A percentile compares a stretch with the other conserved stretches of the same genome.
Evolutionary conservation across 2,113 vertebrate genomes (phyloP).

Genomic region (Nasalis larvatus): DNA sequence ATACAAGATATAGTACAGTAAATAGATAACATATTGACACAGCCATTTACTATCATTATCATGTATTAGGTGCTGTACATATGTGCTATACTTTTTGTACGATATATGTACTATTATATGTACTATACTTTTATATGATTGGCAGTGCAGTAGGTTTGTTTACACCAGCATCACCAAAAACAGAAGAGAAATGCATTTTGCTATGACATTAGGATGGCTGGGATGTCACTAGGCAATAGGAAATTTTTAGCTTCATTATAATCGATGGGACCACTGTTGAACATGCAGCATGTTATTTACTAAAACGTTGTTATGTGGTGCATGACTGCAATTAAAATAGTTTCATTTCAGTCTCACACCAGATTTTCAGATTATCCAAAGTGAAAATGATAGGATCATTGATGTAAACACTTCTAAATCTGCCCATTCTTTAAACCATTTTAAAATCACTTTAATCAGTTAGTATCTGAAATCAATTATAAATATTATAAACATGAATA

Average conservation of each 20-base stretch:
- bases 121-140: neutral
- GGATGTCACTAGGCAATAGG: neutral
- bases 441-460: slow-evolving; percentile 1
- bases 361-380: neutral
- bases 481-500: neutral
- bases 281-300: neutral
- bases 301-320: neutral
- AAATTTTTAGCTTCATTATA: neutral
- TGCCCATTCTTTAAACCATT: neutral
- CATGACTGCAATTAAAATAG: neutral
- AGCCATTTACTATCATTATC: neutral
- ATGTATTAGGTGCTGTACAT: neutral
- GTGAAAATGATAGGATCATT: neutral
- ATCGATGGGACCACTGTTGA: neutral
- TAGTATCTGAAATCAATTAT: neutral
- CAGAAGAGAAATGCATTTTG: neutral
- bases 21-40: neutral
- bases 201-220: neutral
- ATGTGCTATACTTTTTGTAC: neutral
- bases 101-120: neutral
- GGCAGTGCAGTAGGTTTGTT: neutral
- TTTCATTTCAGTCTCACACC: neutral
- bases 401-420: neutral
- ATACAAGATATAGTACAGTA: neutral
- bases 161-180: neutral